phyloP scores from a whole-genome alignment of 92 coral and sea anemone species.

The Meandrina meandrites region DNA sequence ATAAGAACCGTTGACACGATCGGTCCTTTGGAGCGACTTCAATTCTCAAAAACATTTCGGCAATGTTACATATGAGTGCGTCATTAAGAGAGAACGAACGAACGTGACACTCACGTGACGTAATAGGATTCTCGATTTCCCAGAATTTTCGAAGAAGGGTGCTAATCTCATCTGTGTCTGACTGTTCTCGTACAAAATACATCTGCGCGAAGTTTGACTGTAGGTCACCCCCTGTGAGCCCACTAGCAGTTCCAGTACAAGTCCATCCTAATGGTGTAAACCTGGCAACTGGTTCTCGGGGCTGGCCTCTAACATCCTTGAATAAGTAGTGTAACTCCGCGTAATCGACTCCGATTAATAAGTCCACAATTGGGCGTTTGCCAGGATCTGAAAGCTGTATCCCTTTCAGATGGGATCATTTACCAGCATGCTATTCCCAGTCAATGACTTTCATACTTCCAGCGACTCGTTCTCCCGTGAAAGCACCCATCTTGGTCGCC shows the following conservation, averaged over 20 bases:
- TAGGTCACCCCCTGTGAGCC: constrained; percentile 5
- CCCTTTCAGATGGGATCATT: constrained; percentile 51
- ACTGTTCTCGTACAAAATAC: constrained; percentile 34
- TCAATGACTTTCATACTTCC: constrained; percentile 46
- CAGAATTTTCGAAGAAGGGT: constrained; percentile 46
- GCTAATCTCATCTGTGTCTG: constrained; percentile 22
- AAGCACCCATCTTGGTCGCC: constrained; percentile 36
- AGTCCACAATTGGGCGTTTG: constrained; percentile 48
- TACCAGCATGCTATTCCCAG: constrained; percentile 29
- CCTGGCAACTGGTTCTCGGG: constrained; percentile 59
- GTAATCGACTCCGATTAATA: constrained; percentile 61
- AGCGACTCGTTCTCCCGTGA: constrained; percentile 47
- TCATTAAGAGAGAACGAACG: constrained; percentile 61
- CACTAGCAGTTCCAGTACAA: constrained; percentile 40
- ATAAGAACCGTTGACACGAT: constrained; percentile 53
- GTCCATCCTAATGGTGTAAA: constrained; percentile 65
- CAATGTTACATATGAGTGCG: constrained; percentile 61
- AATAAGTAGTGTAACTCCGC: constrained; percentile 50
- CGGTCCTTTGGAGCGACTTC: constrained; percentile 53
- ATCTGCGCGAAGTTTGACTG: constrained; percentile 41
- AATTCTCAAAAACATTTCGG: constrained; percentile 70
- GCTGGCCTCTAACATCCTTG: constrained; percentile 42
- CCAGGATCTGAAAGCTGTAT: constrained; percentile 44
- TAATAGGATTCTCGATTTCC: constrained; percentile 48
- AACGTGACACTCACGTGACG: constrained; percentile 11